These are phyloP conservation scores for Diadumene lineata DNA, from an alignment of 92 coral and sea anemone genomes.

Conservation along the genomic window DNA sequence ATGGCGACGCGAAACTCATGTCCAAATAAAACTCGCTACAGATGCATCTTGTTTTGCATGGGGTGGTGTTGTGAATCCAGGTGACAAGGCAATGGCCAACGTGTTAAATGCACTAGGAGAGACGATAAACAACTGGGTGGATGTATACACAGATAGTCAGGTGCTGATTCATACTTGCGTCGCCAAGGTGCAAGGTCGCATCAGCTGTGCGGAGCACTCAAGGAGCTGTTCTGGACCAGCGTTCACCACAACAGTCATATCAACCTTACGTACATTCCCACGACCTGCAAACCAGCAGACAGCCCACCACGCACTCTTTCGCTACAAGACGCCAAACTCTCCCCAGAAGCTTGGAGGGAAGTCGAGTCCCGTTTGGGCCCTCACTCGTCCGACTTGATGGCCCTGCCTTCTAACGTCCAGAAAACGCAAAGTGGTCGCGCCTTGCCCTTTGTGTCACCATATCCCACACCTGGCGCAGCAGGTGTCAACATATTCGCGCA, in stretches of 20 bases:
- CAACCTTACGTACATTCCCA: conserved; percentile 30
- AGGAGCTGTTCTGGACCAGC: conserved; percentile 11
- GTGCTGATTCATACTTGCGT: conserved; percentile 9
- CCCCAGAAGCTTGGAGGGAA: conserved; percentile 12
- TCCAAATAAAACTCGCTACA: conserved; percentile 17
- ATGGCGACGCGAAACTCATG: conserved; percentile 37
- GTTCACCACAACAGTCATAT: conserved; percentile 9
- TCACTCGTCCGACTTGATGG: conserved; percentile 38
- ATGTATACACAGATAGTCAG: conserved; percentile 35
- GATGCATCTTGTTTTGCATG: conserved; percentile 47
- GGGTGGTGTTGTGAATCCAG: conserved; percentile 45
- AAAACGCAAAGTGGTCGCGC: conserved; percentile 1
- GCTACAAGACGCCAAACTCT: conserved; percentile 35
- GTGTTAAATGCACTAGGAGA: conserved; percentile 22
- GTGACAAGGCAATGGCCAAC: conserved; percentile 44
- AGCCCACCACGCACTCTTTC: conserved; percentile 32
- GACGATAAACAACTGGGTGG: conserved; percentile 44
- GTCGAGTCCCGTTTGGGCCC: conserved; percentile 13
- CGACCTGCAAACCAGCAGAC: conserved; percentile 38
- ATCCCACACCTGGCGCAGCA: conserved; percentile 18
- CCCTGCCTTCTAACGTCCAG: conserved; percentile 36
- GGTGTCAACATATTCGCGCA: conserved; percentile 34
- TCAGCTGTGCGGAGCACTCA: conserved; percentile 26
- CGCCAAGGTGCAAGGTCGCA: conserved; percentile 31
- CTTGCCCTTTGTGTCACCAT: conserved; percentile 40